Percentiles rank a stretch among this genome's conserved stretches.
phyloP scores from a whole-genome alignment of 2,888 invertebrate genomes.

The Dione vanillae region DNA sequence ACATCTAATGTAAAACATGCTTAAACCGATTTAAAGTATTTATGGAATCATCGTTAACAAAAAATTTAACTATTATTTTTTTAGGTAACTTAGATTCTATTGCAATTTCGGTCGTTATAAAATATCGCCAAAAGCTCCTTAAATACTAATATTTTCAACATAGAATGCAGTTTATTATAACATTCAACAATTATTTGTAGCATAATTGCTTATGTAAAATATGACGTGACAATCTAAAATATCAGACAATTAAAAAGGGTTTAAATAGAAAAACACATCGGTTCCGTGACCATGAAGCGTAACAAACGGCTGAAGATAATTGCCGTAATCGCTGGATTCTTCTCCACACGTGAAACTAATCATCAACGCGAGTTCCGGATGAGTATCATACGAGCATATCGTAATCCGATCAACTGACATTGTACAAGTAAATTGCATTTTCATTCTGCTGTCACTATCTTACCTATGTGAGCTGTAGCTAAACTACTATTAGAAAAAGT shows the following conservation, averaged over 20 bases:
- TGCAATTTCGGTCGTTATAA: too few relatives aligned
- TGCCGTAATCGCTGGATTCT: conserved; percentile 68
- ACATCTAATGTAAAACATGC: too few relatives aligned
- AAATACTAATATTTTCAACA: too few relatives aligned
- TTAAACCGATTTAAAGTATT: too few relatives aligned
- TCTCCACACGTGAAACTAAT: conserved; percentile 69
- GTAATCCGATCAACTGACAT: conserved; percentile 70
- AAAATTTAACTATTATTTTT: too few relatives aligned
- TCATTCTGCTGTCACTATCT: conserved; percentile 52
- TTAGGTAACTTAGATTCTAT: too few relatives aligned
- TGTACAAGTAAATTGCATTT: conserved; percentile 59
- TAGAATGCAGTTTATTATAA: too few relatives aligned
- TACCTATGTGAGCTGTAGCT: conserved; percentile 12
- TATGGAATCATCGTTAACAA: too few relatives aligned
- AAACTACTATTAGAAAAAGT: conserved; percentile 29
- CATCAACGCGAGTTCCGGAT: conserved; percentile 67
- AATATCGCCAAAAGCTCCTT: too few relatives aligned
- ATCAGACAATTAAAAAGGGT: conserved; percentile 30
- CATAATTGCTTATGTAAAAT: background rate
- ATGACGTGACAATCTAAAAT: conserved; percentile 16
- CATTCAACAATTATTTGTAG: background rate
- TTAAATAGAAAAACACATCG: conserved; percentile 40
- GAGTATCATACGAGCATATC: conserved; percentile 55
- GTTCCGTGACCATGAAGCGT: conserved; percentile 70
- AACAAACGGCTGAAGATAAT: conserved; percentile 64